Percentiles rank a stretch among this genome's conserved stretches.
These are phyloP conservation scores for Corythornis vintsioides DNA, from an alignment of 2,113 vertebrate species.

Conservation along the genomic window DNA sequence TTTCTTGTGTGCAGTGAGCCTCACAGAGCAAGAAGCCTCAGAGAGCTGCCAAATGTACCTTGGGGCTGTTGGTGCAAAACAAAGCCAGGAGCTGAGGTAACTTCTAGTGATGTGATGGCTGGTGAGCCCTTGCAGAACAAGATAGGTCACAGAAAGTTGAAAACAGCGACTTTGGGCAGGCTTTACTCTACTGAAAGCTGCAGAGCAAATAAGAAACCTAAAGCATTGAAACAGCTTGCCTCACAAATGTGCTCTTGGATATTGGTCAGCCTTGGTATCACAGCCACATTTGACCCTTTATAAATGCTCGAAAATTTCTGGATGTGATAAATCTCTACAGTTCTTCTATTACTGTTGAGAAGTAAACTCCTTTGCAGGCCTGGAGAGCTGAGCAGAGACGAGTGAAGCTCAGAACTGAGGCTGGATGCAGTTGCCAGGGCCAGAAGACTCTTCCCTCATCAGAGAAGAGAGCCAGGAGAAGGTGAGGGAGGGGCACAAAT, in stretches of 20 bases:
- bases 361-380: background rate
- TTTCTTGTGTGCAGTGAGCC: background rate
- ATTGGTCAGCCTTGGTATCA: background rate
- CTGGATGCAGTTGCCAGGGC: background rate
- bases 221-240: background rate
- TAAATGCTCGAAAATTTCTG: background rate
- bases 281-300: fast-evolving
- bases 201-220: background rate
- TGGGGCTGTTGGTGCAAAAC: background rate
- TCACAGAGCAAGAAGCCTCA: background rate
- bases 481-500: background rate
- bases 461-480: background rate
- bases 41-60: background rate
- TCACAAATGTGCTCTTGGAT: fast-evolving
- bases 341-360: background rate
- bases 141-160: background rate
- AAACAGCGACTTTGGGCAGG: background rate
- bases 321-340: background rate
- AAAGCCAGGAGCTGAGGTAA: background rate
- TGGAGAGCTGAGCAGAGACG: background rate
- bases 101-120: background rate
- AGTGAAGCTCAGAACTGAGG: background rate
- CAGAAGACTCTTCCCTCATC: background rate
- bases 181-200: background rate
- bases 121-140: background rate